Evolutionary conservation across 1,140 invertebrate genomes (phyloP), one percentile per base, ranked within the genome.

Genomic region (Drosophila orena): DNA sequence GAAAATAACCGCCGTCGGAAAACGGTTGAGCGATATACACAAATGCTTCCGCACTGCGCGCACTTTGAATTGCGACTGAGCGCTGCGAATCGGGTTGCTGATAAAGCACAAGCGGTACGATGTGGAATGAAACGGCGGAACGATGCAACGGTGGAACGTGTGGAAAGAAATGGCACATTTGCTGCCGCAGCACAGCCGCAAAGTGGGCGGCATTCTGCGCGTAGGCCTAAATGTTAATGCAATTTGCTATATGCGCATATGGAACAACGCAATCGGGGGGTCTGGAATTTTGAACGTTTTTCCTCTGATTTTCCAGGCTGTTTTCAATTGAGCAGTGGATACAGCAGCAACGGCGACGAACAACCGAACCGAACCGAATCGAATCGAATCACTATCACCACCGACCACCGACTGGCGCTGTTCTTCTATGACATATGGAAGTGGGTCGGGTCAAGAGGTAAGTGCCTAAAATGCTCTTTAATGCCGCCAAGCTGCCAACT

Each of bases 391-490:
- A 44, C 42, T 11, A 44, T 15, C 10, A 44, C 42, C 27, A 44
- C 4, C 22, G 14, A 37, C 34, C 35, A 27, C 27, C 46, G 37
- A 66, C 64, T 53, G 60, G 52, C 64, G 68, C 70, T 55, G 70
- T 74, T 74, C 38, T 43, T 75, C 35, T 44, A 47, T 80, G 59
- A 65, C 65, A 76, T 65, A 60, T 81, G 78, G 52, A 81, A 76
- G 42, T 81, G 65, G 78, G 78, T 81, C 78, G 78, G 78, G 72
- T 81, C 78, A 76, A 57, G 60, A 62, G 65, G 64, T 65, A 49
- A 55, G 20, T 57, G 50, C 58, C 37, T 62, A 34, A 64, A 64
- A 53, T 49, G 50, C 64, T 70, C 20, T 76, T 76, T 80, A 49
- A 59, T 66, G 52, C 43, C 55, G 38, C 60, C 30, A 35, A 57